Evolutionary conservation across 2,888 invertebrate genomes (phyloP).

Genomic region (Mythimna vitellina): DNA sequence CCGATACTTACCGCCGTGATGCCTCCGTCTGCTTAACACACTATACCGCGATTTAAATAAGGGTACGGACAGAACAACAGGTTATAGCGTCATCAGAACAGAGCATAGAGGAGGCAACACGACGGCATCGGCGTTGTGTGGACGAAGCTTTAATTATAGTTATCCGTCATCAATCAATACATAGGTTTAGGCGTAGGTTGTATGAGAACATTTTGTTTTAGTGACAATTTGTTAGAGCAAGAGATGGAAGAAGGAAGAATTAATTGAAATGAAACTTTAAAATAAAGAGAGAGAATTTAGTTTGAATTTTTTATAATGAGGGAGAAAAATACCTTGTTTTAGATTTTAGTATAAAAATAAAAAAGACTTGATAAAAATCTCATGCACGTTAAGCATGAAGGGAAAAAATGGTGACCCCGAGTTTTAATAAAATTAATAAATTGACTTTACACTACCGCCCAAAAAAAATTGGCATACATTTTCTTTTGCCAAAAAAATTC

Average conservation of each 20-base stretch:
- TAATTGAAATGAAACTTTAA: neutral
- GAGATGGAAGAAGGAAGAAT: neutral
- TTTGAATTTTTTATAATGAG: neutral
- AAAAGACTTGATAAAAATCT: neutral
- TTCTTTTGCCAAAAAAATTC: neutral
- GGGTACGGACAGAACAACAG: slow-evolving; percentile 55
- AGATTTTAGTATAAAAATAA: neutral
- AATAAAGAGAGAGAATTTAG: neutral
- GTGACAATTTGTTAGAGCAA: neutral
- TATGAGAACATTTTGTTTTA: slow-evolving; percentile 71
- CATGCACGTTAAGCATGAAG: neutral
- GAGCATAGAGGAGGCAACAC: slow-evolving; percentile 90
- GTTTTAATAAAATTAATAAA: neutral
- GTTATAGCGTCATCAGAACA: slow-evolving; percentile 88
- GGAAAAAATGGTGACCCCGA: neutral
- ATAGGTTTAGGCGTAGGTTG: slow-evolving; percentile 63
- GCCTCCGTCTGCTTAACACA: slow-evolving; percentile 82
- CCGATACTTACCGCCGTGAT: slow-evolving; percentile 84
- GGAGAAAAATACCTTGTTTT: neutral
- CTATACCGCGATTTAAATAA: slow-evolving; percentile 64
- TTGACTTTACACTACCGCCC: slow-evolving; percentile 10
- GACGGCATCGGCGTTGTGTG: slow-evolving; percentile 79
- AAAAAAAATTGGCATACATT: neutral
- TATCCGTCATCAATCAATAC: slow-evolving; percentile 90
- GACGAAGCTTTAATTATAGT: slow-evolving; percentile 81